Evolutionary conservation across 2,797 vertebrate species (phyloP).

Genomic region (Lacerta agilis): DNA sequence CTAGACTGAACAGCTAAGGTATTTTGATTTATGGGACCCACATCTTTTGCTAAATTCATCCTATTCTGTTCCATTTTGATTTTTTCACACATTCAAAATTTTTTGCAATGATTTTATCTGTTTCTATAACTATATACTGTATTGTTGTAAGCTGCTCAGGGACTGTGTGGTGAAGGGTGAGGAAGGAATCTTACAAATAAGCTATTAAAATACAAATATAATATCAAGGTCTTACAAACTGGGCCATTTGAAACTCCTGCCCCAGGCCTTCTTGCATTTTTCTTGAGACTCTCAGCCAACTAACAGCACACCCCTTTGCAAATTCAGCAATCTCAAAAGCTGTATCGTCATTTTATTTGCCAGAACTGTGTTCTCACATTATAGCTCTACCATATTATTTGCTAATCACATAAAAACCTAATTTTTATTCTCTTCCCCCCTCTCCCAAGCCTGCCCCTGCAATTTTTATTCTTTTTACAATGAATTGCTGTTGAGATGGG

Average conservation of each 20-base stretch:
- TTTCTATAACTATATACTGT: too few species aligned
- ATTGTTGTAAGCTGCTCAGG: too few species aligned
- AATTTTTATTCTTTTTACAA: not conserved
- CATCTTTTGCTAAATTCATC: too few species aligned
- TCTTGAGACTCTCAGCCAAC: accelerated
- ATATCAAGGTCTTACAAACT: not conserved
- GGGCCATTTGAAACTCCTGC: not conserved
- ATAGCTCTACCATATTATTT: not conserved
- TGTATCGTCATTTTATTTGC: conserved; percentile 56
- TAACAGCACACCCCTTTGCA: not conserved
- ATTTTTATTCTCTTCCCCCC: conserved; percentile 7
- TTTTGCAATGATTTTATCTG: too few species aligned
- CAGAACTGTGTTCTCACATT: conserved; percentile 9
- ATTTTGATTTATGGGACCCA: too few species aligned
- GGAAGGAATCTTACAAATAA: too few species aligned
- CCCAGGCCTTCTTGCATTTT: not conserved
- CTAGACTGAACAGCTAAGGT: too few species aligned
- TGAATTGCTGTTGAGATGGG: not conserved
- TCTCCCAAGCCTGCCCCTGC: not conserved
- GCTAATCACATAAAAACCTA: not conserved
- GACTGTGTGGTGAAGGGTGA: too few species aligned
- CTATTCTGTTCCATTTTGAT: too few species aligned
- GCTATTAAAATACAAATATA: too few species aligned
- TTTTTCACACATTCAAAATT: too few species aligned
- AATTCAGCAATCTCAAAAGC: not conserved